phyloP scores from a whole-genome alignment of 1,140 invertebrate genomes.

The Nymphalis io region DNA sequence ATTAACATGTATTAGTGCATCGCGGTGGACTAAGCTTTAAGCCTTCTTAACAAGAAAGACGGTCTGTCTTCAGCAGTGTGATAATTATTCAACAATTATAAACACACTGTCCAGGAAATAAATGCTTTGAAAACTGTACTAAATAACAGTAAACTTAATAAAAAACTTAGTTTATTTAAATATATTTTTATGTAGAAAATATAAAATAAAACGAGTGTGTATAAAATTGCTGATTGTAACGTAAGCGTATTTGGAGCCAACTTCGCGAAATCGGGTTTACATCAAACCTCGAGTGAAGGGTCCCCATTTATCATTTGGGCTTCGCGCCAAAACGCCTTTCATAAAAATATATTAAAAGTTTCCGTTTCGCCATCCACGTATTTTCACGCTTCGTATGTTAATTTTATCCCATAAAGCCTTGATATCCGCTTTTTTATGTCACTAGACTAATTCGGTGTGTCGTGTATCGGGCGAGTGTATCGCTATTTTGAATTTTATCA shows the following conservation, averaged over 20 bases:
- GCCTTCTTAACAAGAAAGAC: too few relatives aligned
- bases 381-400: conserved; percentile 71
- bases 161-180: too few relatives aligned
- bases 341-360: conserved; percentile 77
- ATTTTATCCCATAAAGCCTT: conserved; percentile 65
- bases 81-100: too few relatives aligned
- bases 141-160: too few relatives aligned
- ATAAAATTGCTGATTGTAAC: conserved; percentile 37
- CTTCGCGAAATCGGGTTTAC: conserved; percentile 54
- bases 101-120: too few relatives aligned
- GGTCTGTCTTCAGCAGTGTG: too few relatives aligned
- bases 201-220: neutral
- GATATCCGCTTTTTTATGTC: conserved; percentile 60
- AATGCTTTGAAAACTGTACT: too few relatives aligned
- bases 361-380: conserved; percentile 51
- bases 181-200: too few relatives aligned
- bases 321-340: conserved; percentile 62
- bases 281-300: conserved; percentile 60
- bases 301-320: conserved; percentile 68
- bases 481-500: conserved; percentile 48
- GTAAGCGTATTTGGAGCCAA: conserved; percentile 48
- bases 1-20: too few relatives aligned
- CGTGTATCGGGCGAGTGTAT: conserved; percentile 40
- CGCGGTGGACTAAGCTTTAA: too few relatives aligned
- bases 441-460: conserved; percentile 52